Percentiles rank a stretch among this genome's conserved stretches.
phyloP scores from a whole-genome alignment of 2,113 vertebrate species.

The Oxyura jamaicensis region DNA sequence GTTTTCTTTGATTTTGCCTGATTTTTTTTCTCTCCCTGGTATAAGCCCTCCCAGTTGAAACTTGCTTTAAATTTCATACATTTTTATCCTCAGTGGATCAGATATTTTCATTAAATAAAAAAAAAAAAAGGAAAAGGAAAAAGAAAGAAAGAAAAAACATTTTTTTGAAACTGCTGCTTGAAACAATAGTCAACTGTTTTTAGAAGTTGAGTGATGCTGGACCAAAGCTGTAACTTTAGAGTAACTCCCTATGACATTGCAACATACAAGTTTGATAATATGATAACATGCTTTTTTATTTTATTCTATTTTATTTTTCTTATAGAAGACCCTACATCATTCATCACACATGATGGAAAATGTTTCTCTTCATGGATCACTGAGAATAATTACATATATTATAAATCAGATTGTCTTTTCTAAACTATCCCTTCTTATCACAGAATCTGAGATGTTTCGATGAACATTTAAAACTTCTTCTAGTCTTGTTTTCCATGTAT shows the following conservation, averaged over 20 bases:
- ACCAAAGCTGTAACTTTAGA: background rate
- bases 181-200: background rate
- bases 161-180: background rate
- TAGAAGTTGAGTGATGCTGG: background rate
- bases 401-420: too few relatives aligned
- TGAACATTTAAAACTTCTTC: background rate
- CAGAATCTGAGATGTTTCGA: too few relatives aligned
- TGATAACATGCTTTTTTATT: too few relatives aligned
- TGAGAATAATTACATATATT: too few relatives aligned
- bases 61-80: background rate
- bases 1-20: background rate
- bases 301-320: too few relatives aligned
- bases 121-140: too few relatives aligned
- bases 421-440: too few relatives aligned
- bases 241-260: too few relatives aligned
- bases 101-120: background rate
- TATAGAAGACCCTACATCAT: too few relatives aligned
- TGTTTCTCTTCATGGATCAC: too few relatives aligned
- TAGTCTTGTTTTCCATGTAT: background rate
- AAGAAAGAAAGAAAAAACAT: background rate
- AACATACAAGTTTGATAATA: too few relatives aligned
- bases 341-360: too few relatives aligned
- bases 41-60: background rate
- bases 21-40: background rate
- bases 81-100: background rate